These are phyloP conservation scores for Fabriciana adippe DNA, from an alignment of 2,888 invertebrate species.

Conservation along the genomic window DNA sequence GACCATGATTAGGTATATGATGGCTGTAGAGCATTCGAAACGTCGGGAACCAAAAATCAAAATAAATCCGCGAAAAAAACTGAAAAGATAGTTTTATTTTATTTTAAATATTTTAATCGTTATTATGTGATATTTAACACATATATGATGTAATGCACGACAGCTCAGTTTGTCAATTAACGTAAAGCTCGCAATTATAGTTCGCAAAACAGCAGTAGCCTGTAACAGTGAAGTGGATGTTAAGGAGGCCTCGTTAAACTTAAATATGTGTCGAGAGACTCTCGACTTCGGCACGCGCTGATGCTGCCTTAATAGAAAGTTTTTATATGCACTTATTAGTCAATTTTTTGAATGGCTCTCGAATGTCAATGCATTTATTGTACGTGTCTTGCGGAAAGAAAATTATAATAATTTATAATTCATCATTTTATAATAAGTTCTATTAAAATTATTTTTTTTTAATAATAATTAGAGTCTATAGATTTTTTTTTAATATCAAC, in stretches of 20 bases:
- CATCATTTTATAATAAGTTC: too few species aligned
- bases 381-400: too few species aligned
- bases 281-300: constrained; percentile 28
- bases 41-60: too few species aligned
- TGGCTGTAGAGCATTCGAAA: too few species aligned
- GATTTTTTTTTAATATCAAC: too few species aligned
- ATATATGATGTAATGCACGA: background rate
- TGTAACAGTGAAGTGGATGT: constrained; percentile 25
- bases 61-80: too few species aligned
- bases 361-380: background rate
- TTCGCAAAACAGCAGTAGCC: constrained; percentile 3
- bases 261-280: constrained; percentile 38
- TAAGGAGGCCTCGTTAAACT: constrained; percentile 31
- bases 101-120: too few species aligned
- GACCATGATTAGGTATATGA: too few species aligned
- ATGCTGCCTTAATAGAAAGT: constrained; percentile 9
- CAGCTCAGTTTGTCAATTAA: background rate
- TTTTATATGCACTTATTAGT: constrained; percentile 6
- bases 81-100: too few species aligned
- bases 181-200: constrained; percentile 13
- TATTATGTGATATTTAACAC: too few species aligned
- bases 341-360: background rate
- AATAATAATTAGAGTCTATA: background rate
- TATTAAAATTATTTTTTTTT: background rate
- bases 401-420: too few species aligned